A percentile compares a stretch with the other conserved stretches of the same genome.
Conservation (phyloP, 1,140 invertebrate species). For the Drosophila navojoa region DNA sequence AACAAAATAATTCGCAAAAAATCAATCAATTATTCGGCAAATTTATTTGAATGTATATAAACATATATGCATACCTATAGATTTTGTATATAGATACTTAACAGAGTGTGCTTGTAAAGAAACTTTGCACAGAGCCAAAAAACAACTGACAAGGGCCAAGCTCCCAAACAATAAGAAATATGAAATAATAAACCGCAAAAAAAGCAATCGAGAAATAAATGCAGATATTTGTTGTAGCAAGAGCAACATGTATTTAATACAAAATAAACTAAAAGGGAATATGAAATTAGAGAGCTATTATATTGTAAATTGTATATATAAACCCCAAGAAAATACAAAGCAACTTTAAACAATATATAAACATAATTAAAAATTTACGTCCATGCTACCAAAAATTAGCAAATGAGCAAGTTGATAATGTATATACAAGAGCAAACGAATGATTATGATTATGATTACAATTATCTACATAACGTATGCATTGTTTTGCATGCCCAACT, state of each 20-base stretch:
- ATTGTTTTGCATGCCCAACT: conserved; percentile 31
- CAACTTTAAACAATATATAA: conserved; percentile 66
- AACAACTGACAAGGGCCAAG: conserved; percentile 25
- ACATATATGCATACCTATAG: neutral
- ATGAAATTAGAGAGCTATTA: conserved; percentile 32
- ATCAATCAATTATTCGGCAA: conserved; percentile 17
- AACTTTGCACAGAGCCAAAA: conserved; percentile 55
- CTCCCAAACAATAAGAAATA: conserved; percentile 32
- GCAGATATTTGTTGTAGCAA: conserved; percentile 61
- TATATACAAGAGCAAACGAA: conserved; percentile 36
- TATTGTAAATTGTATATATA: conserved; percentile 81
- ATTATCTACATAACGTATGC: conserved; percentile 13
- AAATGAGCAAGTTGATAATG: conserved; percentile 14
- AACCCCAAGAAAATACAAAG: conserved; percentile 70
- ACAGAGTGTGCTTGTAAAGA: conserved; percentile 51
- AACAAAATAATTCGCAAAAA: conserved; percentile 12
- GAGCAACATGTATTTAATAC: conserved; percentile 78
- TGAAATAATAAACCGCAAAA: conserved; percentile 14
- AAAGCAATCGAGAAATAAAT: conserved; percentile 71
- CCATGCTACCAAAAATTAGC: conserved; percentile 68
- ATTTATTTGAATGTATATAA: conserved; percentile 8
- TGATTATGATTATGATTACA: conserved; percentile 40
- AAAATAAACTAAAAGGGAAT: conserved; percentile 17
- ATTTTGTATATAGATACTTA: conserved; percentile 36
- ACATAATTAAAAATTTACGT: conserved; percentile 68